Evolutionary conservation across 2,888 invertebrate genomes (phyloP), one percentile per base, ranked within the genome.

Genomic region (Agrotis clavis): DNA sequence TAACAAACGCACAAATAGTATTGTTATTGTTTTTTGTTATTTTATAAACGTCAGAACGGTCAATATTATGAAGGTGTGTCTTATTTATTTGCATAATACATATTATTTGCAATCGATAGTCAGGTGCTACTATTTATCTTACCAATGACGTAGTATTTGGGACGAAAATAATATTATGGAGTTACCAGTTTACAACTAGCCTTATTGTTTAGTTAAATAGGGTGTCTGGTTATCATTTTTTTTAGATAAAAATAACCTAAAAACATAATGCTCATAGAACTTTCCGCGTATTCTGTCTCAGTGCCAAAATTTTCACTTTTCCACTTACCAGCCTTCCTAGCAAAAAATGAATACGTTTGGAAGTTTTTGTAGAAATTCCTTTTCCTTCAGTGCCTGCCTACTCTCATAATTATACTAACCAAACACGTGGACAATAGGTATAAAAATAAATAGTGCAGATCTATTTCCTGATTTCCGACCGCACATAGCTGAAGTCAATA

Each of bases 41-140:
- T 50, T 25, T 25, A 2, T 25, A 57, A 0, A 56, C 80, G 65
- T 80, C 65, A 83, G 16, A 11, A 1, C 0, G 57, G 66, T 67
- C 56, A 80, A 80, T 80, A 84, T 84, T 84, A 69, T 81, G 80
- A 54, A 84, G 84, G 54, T 60, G 65, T 80, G 84, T 63, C 60
- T 41, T 74, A 61, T 84, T 83, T 41, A 56, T 30, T 35, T 60
- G 41, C 66, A 56, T 80, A n/a, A n/a, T n/a, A n/a, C n/a, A n/a
- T n/a, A n/a, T 83, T 41, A 56, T 30, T 35, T 60, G 41, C 66
- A 56, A 80, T 80, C 63, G 60, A 80, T 64, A 18, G 16, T 63
- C 41, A 63, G 45, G 63, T 80, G 66, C 47, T 41, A 5, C 25
- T 79, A 62, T 79, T 78, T 66, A 19, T 66, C 57, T 18, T 19